A percentile compares a stretch with the other conserved stretches of the same genome.
These are phyloP conservation scores for Esox masquinongy DNA, from an alignment of 2,797 vertebrate genomes.

Conservation along the genomic window DNA sequence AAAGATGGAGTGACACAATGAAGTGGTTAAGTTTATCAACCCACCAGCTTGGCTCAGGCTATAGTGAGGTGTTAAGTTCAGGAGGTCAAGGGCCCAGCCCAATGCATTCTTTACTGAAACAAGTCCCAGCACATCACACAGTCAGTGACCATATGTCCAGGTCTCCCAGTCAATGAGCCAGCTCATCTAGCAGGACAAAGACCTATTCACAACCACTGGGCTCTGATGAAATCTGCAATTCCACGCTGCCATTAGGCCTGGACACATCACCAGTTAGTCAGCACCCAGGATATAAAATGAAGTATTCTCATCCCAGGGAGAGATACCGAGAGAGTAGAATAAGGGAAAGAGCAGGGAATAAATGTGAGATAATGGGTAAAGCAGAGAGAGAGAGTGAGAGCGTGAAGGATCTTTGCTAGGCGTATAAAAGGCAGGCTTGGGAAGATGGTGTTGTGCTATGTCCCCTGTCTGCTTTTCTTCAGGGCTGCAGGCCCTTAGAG, in stretches of 20 bases:
- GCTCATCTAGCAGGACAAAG: slow-evolving; percentile 75
- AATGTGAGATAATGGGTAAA: not conserved
- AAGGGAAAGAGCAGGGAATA: not conserved
- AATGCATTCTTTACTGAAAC: slow-evolving; percentile 63
- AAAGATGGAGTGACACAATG: slow-evolving; percentile 50
- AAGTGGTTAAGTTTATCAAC: slow-evolving; percentile 79
- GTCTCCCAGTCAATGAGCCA: slow-evolving; percentile 69
- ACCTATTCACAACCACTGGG: slow-evolving; percentile 66
- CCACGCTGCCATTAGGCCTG: slow-evolving; percentile 64
- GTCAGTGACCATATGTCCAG: slow-evolving; percentile 77
- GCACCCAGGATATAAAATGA: slow-evolving; percentile 16
- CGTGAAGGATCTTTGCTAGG: not conserved
- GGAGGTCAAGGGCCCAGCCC: slow-evolving; percentile 72
- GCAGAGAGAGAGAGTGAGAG: not conserved
- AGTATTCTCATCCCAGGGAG: slow-evolving; percentile 12
- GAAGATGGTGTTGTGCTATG: slow-evolving; percentile 36
- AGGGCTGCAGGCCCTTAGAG: slow-evolving; percentile 31
- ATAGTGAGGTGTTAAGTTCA: slow-evolving; percentile 63
- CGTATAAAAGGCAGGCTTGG: not conserved
- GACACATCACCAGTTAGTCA: slow-evolving; percentile 66
- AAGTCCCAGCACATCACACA: slow-evolving; percentile 61
- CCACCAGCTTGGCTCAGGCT: slow-evolving; percentile 56
- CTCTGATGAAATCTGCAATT: slow-evolving; percentile 68
- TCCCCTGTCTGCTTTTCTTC: slow-evolving; percentile 41
- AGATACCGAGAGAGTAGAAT: not conserved